phyloP scores from a whole-genome alignment of 1,140 invertebrate genomes.

The Calycopis cecrops region DNA sequence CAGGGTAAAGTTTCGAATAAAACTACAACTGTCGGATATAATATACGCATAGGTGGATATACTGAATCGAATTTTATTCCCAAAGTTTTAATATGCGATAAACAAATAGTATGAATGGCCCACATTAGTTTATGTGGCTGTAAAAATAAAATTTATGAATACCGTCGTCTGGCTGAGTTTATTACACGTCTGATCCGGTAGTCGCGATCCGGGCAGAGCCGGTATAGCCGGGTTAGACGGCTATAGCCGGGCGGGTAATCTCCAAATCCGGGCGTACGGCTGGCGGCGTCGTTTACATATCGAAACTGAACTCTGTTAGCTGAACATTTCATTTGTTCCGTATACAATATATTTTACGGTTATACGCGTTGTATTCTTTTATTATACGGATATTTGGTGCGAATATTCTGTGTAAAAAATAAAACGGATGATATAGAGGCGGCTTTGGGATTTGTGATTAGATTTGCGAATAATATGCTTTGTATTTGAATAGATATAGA shows the following conservation, averaged over 20 bases:
- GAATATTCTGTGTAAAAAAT: background rate
- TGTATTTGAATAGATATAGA: too few species aligned
- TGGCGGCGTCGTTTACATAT: constrained; percentile 1
- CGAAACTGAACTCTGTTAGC: constrained; percentile 1
- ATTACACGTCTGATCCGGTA: constrained; percentile 1
- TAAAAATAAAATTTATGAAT: constrained; percentile 8
- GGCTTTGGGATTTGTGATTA: too few species aligned
- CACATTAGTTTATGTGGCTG: background rate
- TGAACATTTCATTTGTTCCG: constrained; percentile 7
- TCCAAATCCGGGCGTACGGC: too few species aligned
- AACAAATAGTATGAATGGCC: background rate
- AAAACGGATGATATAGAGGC: too few species aligned
- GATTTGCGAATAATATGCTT: too few species aligned
- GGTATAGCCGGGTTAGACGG: too few species aligned
- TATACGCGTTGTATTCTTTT: background rate
- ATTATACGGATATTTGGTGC: background rate
- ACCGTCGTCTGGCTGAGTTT: background rate
- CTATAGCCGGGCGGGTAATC: too few species aligned
- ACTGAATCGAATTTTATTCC: too few species aligned
- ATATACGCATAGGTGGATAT: too few species aligned
- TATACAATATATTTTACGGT: constrained; percentile 11
- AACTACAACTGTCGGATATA: too few species aligned
- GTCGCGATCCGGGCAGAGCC: background rate
- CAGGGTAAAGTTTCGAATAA: too few species aligned
- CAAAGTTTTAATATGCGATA: too few species aligned